Percentiles rank a stretch among this genome's conserved stretches.
These are phyloP conservation scores for Hoplostethus atlanticus DNA, from an alignment of 2,797 vertebrate genomes.

Conservation along the genomic window DNA sequence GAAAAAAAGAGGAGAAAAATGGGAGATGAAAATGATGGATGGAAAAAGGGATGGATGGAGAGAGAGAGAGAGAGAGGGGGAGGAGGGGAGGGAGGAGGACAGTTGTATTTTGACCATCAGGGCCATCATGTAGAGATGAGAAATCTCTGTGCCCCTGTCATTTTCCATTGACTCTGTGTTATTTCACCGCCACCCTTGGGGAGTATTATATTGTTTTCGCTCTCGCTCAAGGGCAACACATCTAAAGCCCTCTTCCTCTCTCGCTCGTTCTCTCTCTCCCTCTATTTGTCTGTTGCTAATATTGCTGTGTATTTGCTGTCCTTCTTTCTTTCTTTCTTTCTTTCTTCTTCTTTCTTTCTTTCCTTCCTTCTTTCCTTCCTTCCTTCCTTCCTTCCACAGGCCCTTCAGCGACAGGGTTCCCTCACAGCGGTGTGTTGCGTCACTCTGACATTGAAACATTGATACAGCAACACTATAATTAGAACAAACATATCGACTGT, in stretches of 20 bases:
- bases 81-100: slow-evolving; percentile 37
- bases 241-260: slow-evolving; percentile 43
- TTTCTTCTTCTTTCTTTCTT: background rate
- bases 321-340: background rate
- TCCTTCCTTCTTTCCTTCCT: background rate
- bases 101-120: slow-evolving; percentile 65
- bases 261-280: slow-evolving; percentile 24
- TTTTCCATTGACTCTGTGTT: slow-evolving; percentile 61
- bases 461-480: slow-evolving; percentile 67
- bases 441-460: slow-evolving; percentile 63
- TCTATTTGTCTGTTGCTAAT: background rate
- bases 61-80: slow-evolving; percentile 48
- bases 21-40: too few relatives aligned
- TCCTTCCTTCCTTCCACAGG: background rate
- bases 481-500: slow-evolving; percentile 63
- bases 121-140: slow-evolving; percentile 60
- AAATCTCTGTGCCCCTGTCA: slow-evolving; percentile 55
- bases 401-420: slow-evolving; percentile 36
- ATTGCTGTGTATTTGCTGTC: background rate
- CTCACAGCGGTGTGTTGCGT: slow-evolving; percentile 49
- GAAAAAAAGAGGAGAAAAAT: slow-evolving; percentile 4
- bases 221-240: slow-evolving; percentile 63
- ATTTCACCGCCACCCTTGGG: slow-evolving; percentile 59
- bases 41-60: slow-evolving; percentile 57
- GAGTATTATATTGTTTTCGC: slow-evolving; percentile 62